Percentiles rank a stretch among this genome's conserved stretches.
Conservation (phyloP, 2,113 vertebrate genomes). For the Gymnarchus niloticus region DNA sequence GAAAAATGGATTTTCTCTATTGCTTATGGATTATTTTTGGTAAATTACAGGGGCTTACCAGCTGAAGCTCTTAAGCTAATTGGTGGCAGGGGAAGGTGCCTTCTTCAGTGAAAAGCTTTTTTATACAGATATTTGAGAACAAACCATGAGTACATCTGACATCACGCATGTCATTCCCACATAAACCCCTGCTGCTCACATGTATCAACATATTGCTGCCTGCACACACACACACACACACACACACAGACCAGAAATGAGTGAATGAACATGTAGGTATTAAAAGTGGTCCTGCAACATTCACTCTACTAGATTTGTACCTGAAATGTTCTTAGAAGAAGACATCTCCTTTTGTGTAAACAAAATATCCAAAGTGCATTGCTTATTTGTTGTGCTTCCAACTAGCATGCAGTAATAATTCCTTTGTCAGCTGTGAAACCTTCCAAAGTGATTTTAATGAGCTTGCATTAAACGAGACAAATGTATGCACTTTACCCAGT, state of each 20-base stretch:
- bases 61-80: neutral
- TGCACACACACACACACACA: neutral
- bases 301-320: neutral
- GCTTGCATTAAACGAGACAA: constrained; percentile 43
- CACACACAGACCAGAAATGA: neutral
- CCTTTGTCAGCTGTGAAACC: constrained; percentile 28
- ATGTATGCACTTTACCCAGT: constrained; percentile 34
- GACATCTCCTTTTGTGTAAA: neutral
- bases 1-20: neutral
- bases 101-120: neutral
- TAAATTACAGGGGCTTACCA: neutral
- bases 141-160: neutral
- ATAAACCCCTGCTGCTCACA: neutral
- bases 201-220: neutral
- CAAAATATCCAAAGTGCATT: neutral
- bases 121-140: neutral
- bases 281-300: too few relatives aligned
- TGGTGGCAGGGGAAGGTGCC: neutral
- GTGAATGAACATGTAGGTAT: too few relatives aligned
- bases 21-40: neutral
- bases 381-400: neutral
- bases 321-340: neutral
- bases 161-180: neutral
- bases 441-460: constrained; percentile 44
- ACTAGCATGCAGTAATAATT: constrained; percentile 21